Percentiles rank a stretch among this genome's conserved stretches.
phyloP scores from a whole-genome alignment of 2,888 invertebrate species.

The Mesoligia furuncula region DNA sequence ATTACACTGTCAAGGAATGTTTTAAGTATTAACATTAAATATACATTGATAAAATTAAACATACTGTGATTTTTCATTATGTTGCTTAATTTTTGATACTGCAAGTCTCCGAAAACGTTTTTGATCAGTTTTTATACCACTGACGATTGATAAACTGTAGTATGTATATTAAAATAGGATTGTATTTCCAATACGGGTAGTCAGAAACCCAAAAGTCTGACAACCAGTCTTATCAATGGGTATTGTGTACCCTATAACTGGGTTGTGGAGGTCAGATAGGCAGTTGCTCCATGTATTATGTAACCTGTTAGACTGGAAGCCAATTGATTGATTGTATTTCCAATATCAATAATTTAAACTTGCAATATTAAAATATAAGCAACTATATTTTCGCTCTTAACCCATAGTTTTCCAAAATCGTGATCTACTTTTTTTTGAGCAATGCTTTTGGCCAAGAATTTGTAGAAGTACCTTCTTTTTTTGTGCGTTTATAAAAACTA shows the following conservation, averaged over 20 bases:
- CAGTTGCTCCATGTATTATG: background rate
- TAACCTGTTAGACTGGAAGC: background rate
- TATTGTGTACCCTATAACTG: background rate
- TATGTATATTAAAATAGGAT: background rate
- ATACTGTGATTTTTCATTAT: background rate
- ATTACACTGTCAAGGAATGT: constrained; percentile 43
- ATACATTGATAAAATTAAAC: constrained; percentile 3
- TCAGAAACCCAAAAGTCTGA: background rate
- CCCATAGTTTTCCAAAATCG: constrained; percentile 9
- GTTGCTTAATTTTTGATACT: constrained; percentile 3
- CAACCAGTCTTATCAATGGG: background rate
- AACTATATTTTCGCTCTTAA: background rate
- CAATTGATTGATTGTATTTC: background rate
- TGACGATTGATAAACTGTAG: background rate
- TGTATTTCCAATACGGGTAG: background rate
- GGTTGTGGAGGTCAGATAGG: background rate
- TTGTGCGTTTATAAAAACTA: constrained; percentile 38
- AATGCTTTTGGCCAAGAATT: constrained; percentile 39
- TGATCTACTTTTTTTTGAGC: constrained; percentile 31
- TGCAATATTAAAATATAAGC: constrained; percentile 6
- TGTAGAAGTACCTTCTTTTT: background rate
- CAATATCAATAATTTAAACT: background rate
- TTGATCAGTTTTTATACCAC: background rate
- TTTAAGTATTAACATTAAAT: constrained; percentile 6
- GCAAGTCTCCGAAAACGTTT: background rate